A percentile compares a stretch with the other conserved stretches of the same genome.
Evolutionary conservation across 2,113 vertebrate genomes (phyloP).

Genomic region (Sula dactylatra): DNA sequence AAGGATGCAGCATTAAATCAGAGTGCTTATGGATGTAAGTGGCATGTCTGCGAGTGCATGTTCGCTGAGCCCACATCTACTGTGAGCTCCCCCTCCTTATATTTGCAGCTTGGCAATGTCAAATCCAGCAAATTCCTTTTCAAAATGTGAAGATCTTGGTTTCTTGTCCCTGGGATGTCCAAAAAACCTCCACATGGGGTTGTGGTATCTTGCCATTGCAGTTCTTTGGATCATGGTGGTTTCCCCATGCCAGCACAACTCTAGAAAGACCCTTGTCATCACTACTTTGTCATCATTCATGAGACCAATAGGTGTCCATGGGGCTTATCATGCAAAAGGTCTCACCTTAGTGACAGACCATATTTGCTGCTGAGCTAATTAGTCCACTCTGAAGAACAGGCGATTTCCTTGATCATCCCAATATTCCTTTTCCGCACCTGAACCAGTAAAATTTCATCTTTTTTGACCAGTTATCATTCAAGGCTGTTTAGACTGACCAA

Average conservation of each 20-base stretch:
- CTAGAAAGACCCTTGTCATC: background rate
- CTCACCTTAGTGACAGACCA: background rate
- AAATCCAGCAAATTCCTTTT: background rate
- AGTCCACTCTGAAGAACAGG: background rate
- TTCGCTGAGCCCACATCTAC: background rate
- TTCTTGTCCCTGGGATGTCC: background rate
- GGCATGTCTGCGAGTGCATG: accelerated
- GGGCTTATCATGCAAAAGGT: background rate
- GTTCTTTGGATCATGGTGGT: background rate
- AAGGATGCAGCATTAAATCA: background rate
- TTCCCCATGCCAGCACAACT: background rate
- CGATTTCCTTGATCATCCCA: background rate
- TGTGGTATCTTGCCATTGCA: background rate
- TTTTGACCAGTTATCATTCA: background rate
- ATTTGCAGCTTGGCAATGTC: background rate
- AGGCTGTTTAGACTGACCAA: background rate
- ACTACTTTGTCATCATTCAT: background rate
- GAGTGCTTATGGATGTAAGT: background rate
- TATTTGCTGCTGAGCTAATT: background rate
- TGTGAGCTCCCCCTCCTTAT: background rate
- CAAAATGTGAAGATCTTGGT: background rate
- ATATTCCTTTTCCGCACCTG: background rate
- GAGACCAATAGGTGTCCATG: background rate
- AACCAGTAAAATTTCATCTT: background rate
- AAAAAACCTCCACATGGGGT: background rate